Percentiles rank a stretch among this genome's conserved stretches.
Evolutionary conservation across 2,113 vertebrate species (phyloP).

Genomic region (Oncorhynchus mykiss): DNA sequence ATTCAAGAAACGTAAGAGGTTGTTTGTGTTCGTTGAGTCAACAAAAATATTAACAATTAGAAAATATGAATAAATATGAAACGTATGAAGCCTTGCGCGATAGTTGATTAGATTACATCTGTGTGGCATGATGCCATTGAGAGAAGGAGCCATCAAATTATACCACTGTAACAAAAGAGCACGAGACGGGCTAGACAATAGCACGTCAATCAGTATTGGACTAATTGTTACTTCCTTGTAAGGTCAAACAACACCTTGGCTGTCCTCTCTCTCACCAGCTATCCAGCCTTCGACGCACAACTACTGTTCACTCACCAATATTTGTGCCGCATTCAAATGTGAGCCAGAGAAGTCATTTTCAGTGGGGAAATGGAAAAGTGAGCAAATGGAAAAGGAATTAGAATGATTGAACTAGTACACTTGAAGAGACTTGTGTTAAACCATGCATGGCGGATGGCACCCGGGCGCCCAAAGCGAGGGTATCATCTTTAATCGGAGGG

Average conservation of each 20-base stretch:
- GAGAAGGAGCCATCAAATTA: not conserved
- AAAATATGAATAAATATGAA: too few relatives aligned
- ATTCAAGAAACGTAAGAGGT: too few relatives aligned
- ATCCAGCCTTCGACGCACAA: too few relatives aligned
- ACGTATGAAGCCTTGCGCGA: too few relatives aligned
- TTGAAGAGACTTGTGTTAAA: constrained; percentile 57
- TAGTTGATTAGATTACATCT: too few relatives aligned
- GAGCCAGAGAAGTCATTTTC: constrained; percentile 20
- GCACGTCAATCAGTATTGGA: not conserved
- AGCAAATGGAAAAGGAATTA: constrained; percentile 50
- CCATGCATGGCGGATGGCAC: constrained; percentile 58
- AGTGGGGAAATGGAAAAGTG: constrained; percentile 10
- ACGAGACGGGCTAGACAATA: constrained; percentile 14
- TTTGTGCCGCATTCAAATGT: constrained; percentile 31
- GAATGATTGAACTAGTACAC: constrained; percentile 60
- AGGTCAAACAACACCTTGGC: constrained; percentile 15
- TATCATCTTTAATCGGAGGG: constrained; percentile 69
- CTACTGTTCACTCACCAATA: constrained; percentile 21
- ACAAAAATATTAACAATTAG: too few relatives aligned
- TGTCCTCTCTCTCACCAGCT: not conserved
- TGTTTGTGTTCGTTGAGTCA: too few relatives aligned
- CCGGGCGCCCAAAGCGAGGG: constrained; percentile 63
- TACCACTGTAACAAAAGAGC: not conserved
- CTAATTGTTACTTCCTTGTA: constrained; percentile 22
- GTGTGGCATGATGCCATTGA: not conserved